Base-by-base conservation (phyloP, 2,797 vertebrate genomes). In the Cryptoprocta ferox region DNA sequence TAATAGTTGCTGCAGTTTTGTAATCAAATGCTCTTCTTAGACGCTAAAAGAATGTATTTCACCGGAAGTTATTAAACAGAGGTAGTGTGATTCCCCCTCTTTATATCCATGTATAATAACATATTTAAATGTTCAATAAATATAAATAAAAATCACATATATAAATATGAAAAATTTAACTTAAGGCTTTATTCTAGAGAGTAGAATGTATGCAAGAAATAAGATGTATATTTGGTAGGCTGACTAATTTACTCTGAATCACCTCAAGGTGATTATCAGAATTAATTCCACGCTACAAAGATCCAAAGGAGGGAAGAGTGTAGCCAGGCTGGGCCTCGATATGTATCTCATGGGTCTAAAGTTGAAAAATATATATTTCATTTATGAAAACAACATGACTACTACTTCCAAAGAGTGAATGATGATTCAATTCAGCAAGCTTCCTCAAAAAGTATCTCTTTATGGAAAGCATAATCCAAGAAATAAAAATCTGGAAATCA, bases 1-100 rank as follows among this genome's bases (percentile, higher is more conserved):
- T 93, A 90, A 48, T 89, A 92, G 45, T 81, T 93, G 30, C 35
- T 87, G 18, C 24, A 75, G 56, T 96, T 96, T 95, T 95, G 35
- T 68, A 76, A 83, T 94, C 70, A 98, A 87, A 94, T 93, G 19
- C 5, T 92, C 89, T 89, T 53, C 39, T 89, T 70, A 78, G 42
- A 95, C 53, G 8, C 63, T 59, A 45, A 81, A 78, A 91, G 61
- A 93, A 84, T 92, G 21, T 81, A 90, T 94, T 82, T 95, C 39
- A 78, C 7, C 35, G 53, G 70, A 87, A 83, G 16, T 92, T 78
- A 90, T 91, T 89, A 80, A n/a, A 16, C 18, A 78, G 3, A 92
- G 15, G 10, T 37, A 19, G 16, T 76, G 5, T 73, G 32, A 73
- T 35, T 81, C 79, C 19, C 15, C 14, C 50, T 37, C 37, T 87